Percentiles rank a stretch among this genome's conserved stretches.
Evolutionary conservation across 2,797 vertebrate genomes (phyloP).

Genomic region (Clarias platycephalus): DNA sequence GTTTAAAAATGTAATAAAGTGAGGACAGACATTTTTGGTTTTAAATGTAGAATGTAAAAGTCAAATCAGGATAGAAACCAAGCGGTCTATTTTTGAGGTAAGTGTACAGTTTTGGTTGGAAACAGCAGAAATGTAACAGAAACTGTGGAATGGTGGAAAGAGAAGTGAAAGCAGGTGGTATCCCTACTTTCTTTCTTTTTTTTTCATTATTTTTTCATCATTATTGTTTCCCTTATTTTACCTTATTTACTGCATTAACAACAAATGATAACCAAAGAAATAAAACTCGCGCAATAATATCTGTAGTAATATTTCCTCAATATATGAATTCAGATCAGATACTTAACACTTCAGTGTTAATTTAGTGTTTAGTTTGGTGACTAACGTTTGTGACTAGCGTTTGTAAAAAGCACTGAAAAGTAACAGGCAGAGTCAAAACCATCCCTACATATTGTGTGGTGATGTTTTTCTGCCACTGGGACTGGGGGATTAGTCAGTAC

Average conservation of each 20-base stretch:
- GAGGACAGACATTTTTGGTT: not conserved
- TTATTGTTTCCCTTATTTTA: not conserved
- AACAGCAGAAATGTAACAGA: not conserved
- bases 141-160: not conserved
- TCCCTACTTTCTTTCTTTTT: too few species aligned
- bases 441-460: too few species aligned
- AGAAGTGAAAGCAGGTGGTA: conserved; percentile 16
- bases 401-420: too few species aligned
- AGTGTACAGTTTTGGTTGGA: not conserved
- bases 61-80: not conserved
- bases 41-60: not conserved
- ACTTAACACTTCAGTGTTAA: too few species aligned
- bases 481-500: too few species aligned
- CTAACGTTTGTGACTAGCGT: too few species aligned
- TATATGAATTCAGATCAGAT: not conserved
- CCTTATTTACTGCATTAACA: not conserved
- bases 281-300: not conserved
- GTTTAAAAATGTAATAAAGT: too few species aligned
- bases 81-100: not conserved
- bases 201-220: too few species aligned
- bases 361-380: too few species aligned
- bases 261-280: not conserved
- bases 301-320: not conserved
- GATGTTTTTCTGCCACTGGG: too few species aligned
- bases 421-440: too few species aligned